These are phyloP conservation scores for Neoascia interrupta DNA, from an alignment of 2,888 invertebrate genomes.

Conservation along the genomic window DNA sequence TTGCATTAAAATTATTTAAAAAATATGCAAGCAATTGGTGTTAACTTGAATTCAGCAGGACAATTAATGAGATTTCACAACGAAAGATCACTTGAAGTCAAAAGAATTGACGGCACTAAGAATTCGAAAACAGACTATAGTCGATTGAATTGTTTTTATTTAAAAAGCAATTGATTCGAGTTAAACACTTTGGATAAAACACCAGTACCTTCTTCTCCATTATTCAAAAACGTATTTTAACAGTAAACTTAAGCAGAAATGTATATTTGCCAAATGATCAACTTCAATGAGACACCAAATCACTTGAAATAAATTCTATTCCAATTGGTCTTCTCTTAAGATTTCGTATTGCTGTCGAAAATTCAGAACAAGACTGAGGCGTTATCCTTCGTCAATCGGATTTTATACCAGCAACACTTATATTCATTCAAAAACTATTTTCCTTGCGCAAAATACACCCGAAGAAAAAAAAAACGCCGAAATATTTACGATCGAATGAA, in stretches of 20 bases:
- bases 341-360: constrained; percentile 9
- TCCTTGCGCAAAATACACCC: constrained; percentile 21
- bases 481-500: constrained; percentile 65
- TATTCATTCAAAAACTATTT: constrained; percentile 51
- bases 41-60: too few species aligned
- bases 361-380: constrained; percentile 49
- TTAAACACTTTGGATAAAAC: too few species aligned
- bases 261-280: background rate
- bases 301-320: background rate
- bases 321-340: constrained; percentile 8
- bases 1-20: too few species aligned
- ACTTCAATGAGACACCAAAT: background rate
- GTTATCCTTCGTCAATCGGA: constrained; percentile 54
- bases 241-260: too few species aligned
- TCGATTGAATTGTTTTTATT: too few species aligned
- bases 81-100: too few species aligned
- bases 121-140: too few species aligned
- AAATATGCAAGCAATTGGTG: too few species aligned
- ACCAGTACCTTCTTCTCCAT: constrained; percentile 31
- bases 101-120: too few species aligned
- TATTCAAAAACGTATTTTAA: background rate
- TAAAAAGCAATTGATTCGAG: too few species aligned
- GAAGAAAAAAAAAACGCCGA: constrained; percentile 12
- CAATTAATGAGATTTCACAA: too few species aligned
- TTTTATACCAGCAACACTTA: constrained; percentile 58